Percentiles rank a stretch among this genome's conserved stretches.
phyloP scores from a whole-genome alignment of 2,888 invertebrate genomes.

The Phragmatobia fuliginosa region DNA sequence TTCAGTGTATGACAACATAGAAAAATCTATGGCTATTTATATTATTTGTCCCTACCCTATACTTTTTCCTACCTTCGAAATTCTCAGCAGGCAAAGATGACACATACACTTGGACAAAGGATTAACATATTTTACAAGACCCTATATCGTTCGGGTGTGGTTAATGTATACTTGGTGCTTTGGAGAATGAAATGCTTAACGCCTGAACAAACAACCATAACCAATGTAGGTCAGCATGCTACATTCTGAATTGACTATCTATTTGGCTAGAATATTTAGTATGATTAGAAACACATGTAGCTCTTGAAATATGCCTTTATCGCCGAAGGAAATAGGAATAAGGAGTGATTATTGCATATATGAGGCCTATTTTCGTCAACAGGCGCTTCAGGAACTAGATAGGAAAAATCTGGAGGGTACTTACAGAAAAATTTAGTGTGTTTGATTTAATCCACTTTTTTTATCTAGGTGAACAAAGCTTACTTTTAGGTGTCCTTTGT shows the following conservation, averaged over 20 bases:
- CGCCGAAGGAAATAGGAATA: no score
- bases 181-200: background rate
- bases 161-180: background rate
- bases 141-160: background rate
- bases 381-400: background rate
- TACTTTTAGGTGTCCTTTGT: no score
- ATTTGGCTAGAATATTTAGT: background rate
- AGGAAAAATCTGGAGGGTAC: no score
- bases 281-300: background rate
- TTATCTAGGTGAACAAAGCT: no score
- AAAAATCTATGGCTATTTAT: background rate
- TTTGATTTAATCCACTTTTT: no score
- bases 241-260: background rate
- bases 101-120: background rate
- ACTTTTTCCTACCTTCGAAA: background rate
- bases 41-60: background rate
- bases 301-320: no score
- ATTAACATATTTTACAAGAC: background rate
- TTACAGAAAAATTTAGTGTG: no score
- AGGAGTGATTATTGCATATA: no score
- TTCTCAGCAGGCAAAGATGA: background rate
- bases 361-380: no score
- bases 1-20: background rate
- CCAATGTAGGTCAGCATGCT: conserved; percentile 13
- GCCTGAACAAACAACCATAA: conserved; percentile 9